Evolutionary conservation across 2,797 vertebrate species (phyloP).

Genomic region (Peromyscus melanophrys): DNA sequence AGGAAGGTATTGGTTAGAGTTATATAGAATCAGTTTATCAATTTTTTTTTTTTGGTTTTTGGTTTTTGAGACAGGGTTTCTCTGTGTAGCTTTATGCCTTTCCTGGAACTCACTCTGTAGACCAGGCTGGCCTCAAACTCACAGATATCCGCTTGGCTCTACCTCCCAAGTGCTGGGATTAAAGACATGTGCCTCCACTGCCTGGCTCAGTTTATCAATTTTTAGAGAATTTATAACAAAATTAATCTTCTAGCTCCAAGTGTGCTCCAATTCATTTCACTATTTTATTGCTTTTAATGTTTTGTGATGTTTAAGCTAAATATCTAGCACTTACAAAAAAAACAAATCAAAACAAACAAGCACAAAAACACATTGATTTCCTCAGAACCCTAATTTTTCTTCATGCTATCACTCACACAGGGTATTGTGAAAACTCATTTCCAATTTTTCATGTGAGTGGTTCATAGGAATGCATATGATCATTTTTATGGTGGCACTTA

Average conservation of each 20-base stretch:
- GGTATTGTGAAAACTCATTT: neutral
- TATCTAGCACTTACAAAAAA: neutral
- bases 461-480: slow-evolving; percentile 17
- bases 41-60: neutral
- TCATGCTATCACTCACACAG: neutral
- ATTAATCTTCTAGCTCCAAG: neutral
- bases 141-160: too few relatives aligned
- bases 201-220: neutral
- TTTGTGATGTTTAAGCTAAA: neutral
- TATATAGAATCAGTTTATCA: neutral
- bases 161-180: too few relatives aligned
- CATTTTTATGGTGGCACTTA: neutral
- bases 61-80: too few relatives aligned
- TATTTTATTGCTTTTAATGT: neutral
- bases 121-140: too few relatives aligned
- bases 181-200: too few relatives aligned
- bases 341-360: neutral
- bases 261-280: neutral
- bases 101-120: too few relatives aligned
- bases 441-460: neutral
- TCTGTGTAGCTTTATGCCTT: too few relatives aligned
- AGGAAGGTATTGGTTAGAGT: neutral
- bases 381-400: neutral
- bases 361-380: neutral
- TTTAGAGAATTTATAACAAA: neutral